Conservation (phyloP, 2,888 invertebrate species). For the Scaeva pyrastri region DNA sequence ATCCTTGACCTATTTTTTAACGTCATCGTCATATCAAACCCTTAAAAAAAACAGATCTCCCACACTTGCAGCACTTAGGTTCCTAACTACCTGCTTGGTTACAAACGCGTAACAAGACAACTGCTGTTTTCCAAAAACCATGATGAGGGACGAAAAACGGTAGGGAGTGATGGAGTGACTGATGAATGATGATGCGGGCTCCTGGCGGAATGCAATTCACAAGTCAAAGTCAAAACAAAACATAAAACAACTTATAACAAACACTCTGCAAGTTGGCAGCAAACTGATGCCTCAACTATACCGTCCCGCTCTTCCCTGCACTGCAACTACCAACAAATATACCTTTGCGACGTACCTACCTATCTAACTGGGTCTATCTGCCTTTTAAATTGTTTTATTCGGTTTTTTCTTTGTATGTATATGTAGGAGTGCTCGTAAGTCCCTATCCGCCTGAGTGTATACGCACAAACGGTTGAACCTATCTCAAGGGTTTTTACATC, state of each 20-base stretch:
- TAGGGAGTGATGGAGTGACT: too few species aligned
- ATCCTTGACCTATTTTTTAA: conserved; percentile 73
- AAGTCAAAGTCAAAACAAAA: conserved; percentile 52
- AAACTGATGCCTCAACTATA: conserved; percentile 49
- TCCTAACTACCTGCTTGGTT: too few species aligned
- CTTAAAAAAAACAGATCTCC: conserved; percentile 39
- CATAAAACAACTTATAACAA: conserved; percentile 26
- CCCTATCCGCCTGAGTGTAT: not conserved
- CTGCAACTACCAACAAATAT: too few species aligned
- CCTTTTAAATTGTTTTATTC: conserved; percentile 24
- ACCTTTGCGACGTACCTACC: conserved; percentile 44
- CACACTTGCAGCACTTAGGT: conserved; percentile 32
- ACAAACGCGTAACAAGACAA: conserved; percentile 26
- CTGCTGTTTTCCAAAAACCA: conserved; percentile 41
- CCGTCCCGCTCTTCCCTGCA: not conserved
- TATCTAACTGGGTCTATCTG: conserved; percentile 74
- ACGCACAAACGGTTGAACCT: conserved; percentile 67
- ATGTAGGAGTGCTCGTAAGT: too few species aligned
- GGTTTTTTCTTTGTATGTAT: not conserved
- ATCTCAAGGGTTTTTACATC: conserved; percentile 73
- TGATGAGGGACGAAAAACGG: too few species aligned
- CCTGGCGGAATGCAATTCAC: conserved; percentile 50
- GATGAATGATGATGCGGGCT: too few species aligned
- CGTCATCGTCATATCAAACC: not conserved
- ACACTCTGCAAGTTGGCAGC: conserved; percentile 22